Percentiles rank a stretch among this genome's conserved stretches.
Evolutionary conservation across 2,113 vertebrate genomes (phyloP).

Genomic region (Fregata magnificens): DNA sequence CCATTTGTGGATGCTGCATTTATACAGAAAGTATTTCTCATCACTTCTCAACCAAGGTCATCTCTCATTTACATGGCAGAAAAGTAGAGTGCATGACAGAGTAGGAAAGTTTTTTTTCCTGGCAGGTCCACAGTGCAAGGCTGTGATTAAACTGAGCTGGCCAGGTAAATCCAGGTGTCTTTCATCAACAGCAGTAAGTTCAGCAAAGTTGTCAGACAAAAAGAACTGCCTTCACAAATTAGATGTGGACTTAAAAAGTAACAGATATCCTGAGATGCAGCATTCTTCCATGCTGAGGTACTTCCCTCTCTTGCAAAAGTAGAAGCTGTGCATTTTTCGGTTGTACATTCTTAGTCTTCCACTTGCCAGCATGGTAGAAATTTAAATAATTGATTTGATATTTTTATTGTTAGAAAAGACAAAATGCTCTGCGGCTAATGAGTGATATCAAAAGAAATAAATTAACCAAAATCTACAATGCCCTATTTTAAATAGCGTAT

Average conservation of each 20-base stretch:
- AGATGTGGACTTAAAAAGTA: neutral
- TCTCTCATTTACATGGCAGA: neutral
- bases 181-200: neutral
- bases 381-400: neutral
- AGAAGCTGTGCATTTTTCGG: neutral
- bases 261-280: neutral
- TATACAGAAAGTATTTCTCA: conserved; percentile 39
- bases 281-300: neutral
- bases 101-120: neutral
- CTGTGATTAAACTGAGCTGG: neutral
- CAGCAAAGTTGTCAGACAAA: neutral
- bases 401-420: neutral
- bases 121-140: neutral
- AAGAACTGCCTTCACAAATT: neutral
- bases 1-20: conserved; percentile 44
- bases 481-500: neutral
- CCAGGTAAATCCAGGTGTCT: neutral
- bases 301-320: neutral
- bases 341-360: neutral
- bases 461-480: neutral
- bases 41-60: conserved; percentile 22
- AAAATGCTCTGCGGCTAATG: neutral
- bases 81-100: neutral
- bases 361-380: neutral
- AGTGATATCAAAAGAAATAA: neutral